Conservation (phyloP, 2,888 invertebrate genomes). For the Candidula unifasciata region DNA sequence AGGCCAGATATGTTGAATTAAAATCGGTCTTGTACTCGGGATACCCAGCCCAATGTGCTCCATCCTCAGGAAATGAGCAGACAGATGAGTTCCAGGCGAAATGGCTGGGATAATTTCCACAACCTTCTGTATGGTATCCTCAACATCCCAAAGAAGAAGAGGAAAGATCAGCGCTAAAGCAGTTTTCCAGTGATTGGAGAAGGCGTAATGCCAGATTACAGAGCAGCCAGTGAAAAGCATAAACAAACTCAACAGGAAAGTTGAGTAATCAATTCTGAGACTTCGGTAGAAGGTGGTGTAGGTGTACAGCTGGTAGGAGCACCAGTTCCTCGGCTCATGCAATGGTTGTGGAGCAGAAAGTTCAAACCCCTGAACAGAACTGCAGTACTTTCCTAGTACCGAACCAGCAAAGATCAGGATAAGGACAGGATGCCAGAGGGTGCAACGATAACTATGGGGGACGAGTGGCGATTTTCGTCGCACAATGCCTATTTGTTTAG, state of each 20-base stretch:
- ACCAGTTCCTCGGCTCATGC: slow-evolving; percentile 89
- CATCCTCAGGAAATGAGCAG: too few species aligned
- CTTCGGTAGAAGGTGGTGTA: slow-evolving; percentile 87
- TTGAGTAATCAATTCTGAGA: slow-evolving; percentile 84
- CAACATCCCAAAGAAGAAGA: too few species aligned
- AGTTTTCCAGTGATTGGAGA: background rate
- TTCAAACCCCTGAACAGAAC: too few species aligned
- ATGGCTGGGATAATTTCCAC: too few species aligned
- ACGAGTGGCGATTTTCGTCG: slow-evolving; percentile 87
- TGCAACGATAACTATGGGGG: slow-evolving; percentile 82
- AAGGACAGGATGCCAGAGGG: slow-evolving; percentile 84
- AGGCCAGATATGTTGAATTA: too few species aligned
- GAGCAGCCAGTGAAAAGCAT: slow-evolving; percentile 84
- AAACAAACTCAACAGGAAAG: slow-evolving; percentile 83
- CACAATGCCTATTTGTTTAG: too few species aligned
- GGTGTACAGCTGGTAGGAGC: slow-evolving; percentile 86
- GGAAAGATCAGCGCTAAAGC: too few species aligned
- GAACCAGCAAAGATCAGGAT: slow-evolving; percentile 87
- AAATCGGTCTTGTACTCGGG: too few species aligned
- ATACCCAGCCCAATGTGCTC: too few species aligned
- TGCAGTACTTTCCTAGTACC: slow-evolving; percentile 88
- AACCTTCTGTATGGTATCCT: too few species aligned
- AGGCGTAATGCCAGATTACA: slow-evolving; percentile 84
- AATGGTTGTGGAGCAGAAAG: slow-evolving; percentile 84
- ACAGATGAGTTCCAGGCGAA: too few species aligned